Evolutionary conservation across 53 echinoderm and acorn worm genomes (phyloP).

Genomic region (Pentamera pediparva): DNA sequence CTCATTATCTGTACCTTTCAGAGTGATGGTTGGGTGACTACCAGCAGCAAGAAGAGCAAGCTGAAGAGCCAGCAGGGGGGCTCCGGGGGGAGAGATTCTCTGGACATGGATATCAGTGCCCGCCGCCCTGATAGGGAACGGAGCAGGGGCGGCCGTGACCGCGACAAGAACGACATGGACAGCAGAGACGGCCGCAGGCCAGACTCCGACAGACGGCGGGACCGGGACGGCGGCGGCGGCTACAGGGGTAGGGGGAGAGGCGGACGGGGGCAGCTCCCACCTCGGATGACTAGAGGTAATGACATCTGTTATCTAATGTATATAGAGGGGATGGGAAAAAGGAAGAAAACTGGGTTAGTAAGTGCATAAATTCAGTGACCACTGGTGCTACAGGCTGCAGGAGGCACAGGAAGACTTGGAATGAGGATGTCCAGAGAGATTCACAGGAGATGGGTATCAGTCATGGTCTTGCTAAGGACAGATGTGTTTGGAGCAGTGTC

Average conservation of each 20-base stretch:
- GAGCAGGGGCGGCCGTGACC: slow-evolving; percentile 49
- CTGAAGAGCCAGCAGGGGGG: slow-evolving; percentile 38
- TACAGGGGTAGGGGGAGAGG: slow-evolving; percentile 78
- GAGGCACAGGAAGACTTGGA: too few relatives aligned
- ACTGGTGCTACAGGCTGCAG: too few relatives aligned
- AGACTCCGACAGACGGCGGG: slow-evolving; percentile 45
- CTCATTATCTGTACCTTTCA: not conserved
- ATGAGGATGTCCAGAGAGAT: too few relatives aligned
- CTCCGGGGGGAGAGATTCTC: not conserved
- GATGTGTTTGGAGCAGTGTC: too few relatives aligned
- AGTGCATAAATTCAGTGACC: too few relatives aligned
- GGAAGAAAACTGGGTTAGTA: too few relatives aligned
- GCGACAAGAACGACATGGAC: slow-evolving; percentile 31
- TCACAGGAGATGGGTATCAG: too few relatives aligned
- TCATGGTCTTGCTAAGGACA: too few relatives aligned
- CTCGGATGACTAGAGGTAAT: slow-evolving; percentile 97
- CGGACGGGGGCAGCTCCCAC: slow-evolving; percentile 79
- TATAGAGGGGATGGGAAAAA: too few relatives aligned
- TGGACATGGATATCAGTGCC: slow-evolving; percentile 36
- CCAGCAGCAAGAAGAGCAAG: slow-evolving; percentile 78
- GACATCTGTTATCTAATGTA: too few relatives aligned
- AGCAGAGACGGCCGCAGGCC: slow-evolving; percentile 38
- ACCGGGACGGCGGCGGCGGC: slow-evolving; percentile 53
- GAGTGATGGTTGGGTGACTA: slow-evolving; percentile 95
- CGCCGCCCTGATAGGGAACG: slow-evolving; percentile 42